Base-by-base conservation (phyloP, 2,113 vertebrate species). In the Platichthys flesus region DNA sequence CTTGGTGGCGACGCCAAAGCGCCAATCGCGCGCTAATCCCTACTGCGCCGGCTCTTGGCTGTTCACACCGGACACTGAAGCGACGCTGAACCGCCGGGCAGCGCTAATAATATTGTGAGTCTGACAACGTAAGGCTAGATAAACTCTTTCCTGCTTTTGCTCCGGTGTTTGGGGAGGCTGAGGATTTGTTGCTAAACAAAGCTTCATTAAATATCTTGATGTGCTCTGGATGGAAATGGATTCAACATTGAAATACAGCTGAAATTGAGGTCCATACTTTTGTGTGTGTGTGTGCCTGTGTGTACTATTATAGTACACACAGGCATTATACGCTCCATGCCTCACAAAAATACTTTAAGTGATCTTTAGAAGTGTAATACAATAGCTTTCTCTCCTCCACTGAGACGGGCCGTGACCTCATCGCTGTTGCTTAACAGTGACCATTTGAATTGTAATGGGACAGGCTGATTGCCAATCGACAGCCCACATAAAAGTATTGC, bases 381-480 rank as follows among this genome's bases (percentile, higher is more conserved):
- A 81, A 63, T 49, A 60, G 54, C 42, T 1, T 56, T 64, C 60
- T 78, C 62, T 67, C 37, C 58, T 71, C 65, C 21, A 6, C 74
- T 4, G 58, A 70, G 83, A 68, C 63, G 2, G 79, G 67, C 52
- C 69, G 0, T 28, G 71, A 79, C 84, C 88, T 74, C 55, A 16
- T 70, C 20, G 18, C 66, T 18, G 70, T 15, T 55, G 52, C 78
- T 35, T 37, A 20, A 35, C 49, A 9, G 45, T 73, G 72, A 68
- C 82, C 52, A 68, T 90, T 82, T 79, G 69, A 85, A 91, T 84
- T 79, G 62, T 71, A 86, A 82, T 65, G 72, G 83, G 84, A 78
- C 81, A 47, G 79, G 57, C 40, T 76, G 84, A 90, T 88, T 85
- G 83, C 65, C 83, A 89, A 83, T 92, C 88, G 89, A 62, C 55